A percentile compares a stretch with the other conserved stretches of the same genome.
Evolutionary conservation across 2,888 invertebrate species (phyloP).

Genomic region (Leptinotarsa peninsularis): DNA sequence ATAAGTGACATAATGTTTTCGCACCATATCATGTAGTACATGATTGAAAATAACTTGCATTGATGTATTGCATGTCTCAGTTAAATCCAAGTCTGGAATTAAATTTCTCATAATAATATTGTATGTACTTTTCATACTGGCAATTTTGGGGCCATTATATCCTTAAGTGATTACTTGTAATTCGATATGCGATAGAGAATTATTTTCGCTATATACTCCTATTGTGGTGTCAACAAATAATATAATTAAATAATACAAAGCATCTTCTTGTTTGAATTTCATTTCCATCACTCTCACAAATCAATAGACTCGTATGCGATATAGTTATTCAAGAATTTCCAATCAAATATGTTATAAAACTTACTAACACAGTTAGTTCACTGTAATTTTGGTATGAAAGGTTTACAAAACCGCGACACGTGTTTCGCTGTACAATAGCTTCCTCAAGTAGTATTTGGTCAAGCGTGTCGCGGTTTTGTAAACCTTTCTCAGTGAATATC

Average conservation of each 20-base stretch:
- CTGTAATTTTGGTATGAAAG: too few species aligned
- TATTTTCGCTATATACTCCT: constrained; percentile 32
- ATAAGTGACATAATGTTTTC: background rate
- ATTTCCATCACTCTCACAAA: background rate
- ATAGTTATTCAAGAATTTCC: too few species aligned
- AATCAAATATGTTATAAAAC: too few species aligned
- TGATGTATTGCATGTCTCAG: background rate
- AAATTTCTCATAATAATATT: background rate
- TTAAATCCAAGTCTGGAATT: background rate
- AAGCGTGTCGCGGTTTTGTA: too few species aligned
- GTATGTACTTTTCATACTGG: constrained; percentile 24
- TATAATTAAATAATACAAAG: constrained; percentile 1
- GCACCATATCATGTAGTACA: background rate
- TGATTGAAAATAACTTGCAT: background rate
- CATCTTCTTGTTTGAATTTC: background rate
- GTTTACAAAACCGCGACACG: too few species aligned
- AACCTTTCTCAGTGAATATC: too few species aligned
- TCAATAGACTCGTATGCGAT: too few species aligned
- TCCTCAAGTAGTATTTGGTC: too few species aligned
- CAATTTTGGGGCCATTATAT: constrained; percentile 35
- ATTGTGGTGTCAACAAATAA: constrained; percentile 27
- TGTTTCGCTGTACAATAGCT: too few species aligned
- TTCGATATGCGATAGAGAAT: constrained; percentile 26
- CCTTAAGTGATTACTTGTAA: constrained; percentile 20
- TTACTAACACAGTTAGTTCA: too few species aligned